Evolutionary conservation across 2,888 invertebrate species (phyloP).

Genomic region (Caenorhabditis sp.): DNA sequence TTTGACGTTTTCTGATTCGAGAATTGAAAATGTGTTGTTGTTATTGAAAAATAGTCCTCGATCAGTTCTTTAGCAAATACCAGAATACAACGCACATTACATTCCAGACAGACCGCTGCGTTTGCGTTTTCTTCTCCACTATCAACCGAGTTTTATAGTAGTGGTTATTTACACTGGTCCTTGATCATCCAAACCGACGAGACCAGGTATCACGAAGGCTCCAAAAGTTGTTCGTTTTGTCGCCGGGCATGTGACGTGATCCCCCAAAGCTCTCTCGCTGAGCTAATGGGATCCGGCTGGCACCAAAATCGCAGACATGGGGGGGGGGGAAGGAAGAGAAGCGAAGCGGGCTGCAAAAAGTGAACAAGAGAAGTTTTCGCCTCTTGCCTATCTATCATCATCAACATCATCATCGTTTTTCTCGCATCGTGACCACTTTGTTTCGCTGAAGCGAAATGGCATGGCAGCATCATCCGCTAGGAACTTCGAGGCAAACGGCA

Average conservation of each 20-base stretch:
- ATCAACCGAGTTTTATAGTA: conserved; percentile 16
- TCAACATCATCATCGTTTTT: background rate
- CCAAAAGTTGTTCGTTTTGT: conserved; percentile 9
- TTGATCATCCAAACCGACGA: conserved; percentile 47
- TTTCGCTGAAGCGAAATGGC: background rate
- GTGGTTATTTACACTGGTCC: conserved; percentile 41
- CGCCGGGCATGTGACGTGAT: too few relatives aligned
- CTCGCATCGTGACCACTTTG: background rate
- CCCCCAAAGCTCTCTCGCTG: background rate
- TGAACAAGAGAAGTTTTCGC: too few relatives aligned
- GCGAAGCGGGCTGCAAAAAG: too few relatives aligned
- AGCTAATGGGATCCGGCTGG: conserved; percentile 10
- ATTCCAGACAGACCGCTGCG: conserved; percentile 26
- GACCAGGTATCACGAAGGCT: conserved; percentile 23
- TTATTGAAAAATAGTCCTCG: background rate
- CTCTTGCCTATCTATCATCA: background rate
- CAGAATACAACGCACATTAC: background rate
- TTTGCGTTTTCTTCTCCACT: conserved; percentile 19
- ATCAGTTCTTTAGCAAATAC: conserved; percentile 24
- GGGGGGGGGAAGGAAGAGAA: too few relatives aligned
- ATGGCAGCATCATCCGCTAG: too few relatives aligned
- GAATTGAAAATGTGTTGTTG: too few relatives aligned
- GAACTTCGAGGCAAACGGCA: too few relatives aligned
- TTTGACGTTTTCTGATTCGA: too few relatives aligned
- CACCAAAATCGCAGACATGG: too few relatives aligned